phyloP scores from a whole-genome alignment of 2,113 vertebrate genomes.

The Gopherus flavomarginatus region DNA sequence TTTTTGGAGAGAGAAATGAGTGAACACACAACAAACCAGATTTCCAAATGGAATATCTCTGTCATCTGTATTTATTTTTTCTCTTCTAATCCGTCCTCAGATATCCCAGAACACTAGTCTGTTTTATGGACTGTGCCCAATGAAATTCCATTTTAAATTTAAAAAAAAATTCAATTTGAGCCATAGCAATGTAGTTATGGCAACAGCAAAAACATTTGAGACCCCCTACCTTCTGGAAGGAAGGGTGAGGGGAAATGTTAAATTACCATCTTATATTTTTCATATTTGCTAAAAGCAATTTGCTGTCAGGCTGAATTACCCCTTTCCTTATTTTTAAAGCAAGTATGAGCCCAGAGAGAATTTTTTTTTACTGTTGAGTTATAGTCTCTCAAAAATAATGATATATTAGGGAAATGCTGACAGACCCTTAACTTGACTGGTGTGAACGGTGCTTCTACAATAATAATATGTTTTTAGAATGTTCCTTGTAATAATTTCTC shows the following conservation, averaged over 20 bases:
- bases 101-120: not conserved
- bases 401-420: constrained; percentile 30
- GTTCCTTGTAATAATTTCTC: constrained; percentile 22
- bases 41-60: not conserved
- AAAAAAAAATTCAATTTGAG: not conserved
- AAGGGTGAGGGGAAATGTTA: not conserved
- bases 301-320: constrained; percentile 8
- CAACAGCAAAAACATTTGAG: not conserved
- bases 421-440: not conserved
- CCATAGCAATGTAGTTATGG: not conserved
- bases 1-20: not conserved
- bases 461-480: constrained; percentile 22
- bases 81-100: not conserved
- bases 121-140: not conserved
- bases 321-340: not conserved
- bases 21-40: not conserved
- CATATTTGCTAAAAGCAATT: not conserved
- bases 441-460: not conserved
- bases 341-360: not conserved
- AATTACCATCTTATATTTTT: not conserved
- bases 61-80: not conserved
- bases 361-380: constrained; percentile 9
- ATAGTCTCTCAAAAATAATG: constrained; percentile 23
- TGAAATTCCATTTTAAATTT: not conserved
- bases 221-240: not conserved